Evolutionary conservation across 2,888 invertebrate species (phyloP).

Genomic region (Entomobrya multifasciata): DNA sequence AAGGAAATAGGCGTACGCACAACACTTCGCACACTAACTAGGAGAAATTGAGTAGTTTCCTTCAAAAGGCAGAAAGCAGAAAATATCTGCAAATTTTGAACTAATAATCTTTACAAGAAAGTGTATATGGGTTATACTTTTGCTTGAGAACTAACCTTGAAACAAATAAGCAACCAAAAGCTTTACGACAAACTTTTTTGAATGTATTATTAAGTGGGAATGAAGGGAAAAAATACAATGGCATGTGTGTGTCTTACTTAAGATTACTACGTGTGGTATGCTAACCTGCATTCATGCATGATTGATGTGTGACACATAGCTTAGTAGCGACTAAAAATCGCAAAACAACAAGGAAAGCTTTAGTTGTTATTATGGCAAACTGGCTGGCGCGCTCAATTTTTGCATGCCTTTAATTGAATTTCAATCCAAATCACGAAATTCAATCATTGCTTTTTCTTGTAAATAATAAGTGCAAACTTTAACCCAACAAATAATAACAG

Average conservation of each 20-base stretch:
- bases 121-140: not conserved
- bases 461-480: not conserved
- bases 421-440: constrained; percentile 23
- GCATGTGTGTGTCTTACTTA: not conserved
- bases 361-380: not conserved
- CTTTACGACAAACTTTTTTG: not conserved
- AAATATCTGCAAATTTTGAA: no score
- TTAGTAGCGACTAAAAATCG: no score
- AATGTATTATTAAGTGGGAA: not conserved
- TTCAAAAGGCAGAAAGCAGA: no score
- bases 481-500: not conserved
- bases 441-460: not conserved
- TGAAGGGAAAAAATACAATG: not conserved
- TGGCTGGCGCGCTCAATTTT: not conserved
- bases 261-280: not conserved
- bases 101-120: not conserved
- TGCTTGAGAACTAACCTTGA: not conserved
- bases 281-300: constrained; percentile 2
- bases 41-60: no score
- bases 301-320: no score
- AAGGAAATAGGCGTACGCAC: not conserved
- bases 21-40: no score
- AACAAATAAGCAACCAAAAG: not conserved
- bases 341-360: not conserved
- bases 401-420: constrained; percentile 32